Conservation (phyloP, 2,888 invertebrate genomes). For the Mythimna ferrago region DNA sequence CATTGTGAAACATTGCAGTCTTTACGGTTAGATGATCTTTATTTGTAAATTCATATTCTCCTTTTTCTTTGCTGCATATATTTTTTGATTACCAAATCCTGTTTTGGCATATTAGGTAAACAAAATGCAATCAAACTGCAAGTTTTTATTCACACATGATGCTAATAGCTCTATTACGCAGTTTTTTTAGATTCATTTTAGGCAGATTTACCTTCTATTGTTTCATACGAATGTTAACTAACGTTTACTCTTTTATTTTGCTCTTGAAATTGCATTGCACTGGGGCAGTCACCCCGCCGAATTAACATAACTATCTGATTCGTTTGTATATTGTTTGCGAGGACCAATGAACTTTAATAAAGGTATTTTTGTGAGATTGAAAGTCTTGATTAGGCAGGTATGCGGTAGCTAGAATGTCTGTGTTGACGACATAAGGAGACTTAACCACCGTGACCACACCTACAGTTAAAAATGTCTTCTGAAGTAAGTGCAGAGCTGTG, state of each 20-base stretch:
- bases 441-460: conserved; percentile 22
- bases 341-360: conserved; percentile 59
- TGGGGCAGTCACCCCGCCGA: conserved; percentile 40
- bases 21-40: conserved; percentile 36
- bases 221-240: conserved; percentile 20
- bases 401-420: conserved; percentile 20
- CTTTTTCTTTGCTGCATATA: conserved; percentile 23
- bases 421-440: conserved; percentile 29
- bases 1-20: conserved; percentile 50
- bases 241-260: conserved; percentile 21
- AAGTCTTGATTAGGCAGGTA: conserved; percentile 28
- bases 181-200: conserved; percentile 15
- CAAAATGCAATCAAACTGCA: conserved; percentile 34
- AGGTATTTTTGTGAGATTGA: conserved; percentile 27
- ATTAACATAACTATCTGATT: conserved; percentile 55
- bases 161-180: conserved; percentile 4
- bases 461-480: conserved; percentile 17
- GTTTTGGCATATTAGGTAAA: conserved; percentile 35
- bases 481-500: conserved; percentile 1
- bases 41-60: conserved; percentile 44
- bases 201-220: conserved; percentile 14
- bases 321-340: conserved; percentile 38
- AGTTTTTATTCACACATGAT: conserved; percentile 18
- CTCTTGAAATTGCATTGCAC: conserved; percentile 40
- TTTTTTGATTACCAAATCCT: conserved; percentile 31